A percentile compares a stretch with the other conserved stretches of the same genome.
Conservation (phyloP, 2,113 vertebrate species). For the Polypterus bichir region DNA sequence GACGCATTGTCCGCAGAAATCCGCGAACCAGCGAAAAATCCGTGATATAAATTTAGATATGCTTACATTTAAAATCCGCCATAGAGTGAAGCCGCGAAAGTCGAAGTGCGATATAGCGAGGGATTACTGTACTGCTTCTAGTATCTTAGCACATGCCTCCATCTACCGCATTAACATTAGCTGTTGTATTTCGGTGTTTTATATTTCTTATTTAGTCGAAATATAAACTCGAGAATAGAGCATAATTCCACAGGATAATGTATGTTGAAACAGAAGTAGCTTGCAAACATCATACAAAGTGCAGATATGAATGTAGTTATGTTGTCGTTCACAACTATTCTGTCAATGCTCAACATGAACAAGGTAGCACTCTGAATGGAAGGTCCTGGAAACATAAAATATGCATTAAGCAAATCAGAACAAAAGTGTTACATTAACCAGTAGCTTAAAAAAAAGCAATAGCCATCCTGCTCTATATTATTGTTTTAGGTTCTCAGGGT, state of each 20-base stretch:
- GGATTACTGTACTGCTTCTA: too few species aligned
- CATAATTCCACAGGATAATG: slow-evolving; percentile 19
- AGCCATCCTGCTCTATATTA: too few species aligned
- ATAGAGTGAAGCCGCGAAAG: too few species aligned
- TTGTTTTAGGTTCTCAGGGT: too few species aligned
- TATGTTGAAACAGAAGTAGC: slow-evolving; percentile 23
- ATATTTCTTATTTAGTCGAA: background rate
- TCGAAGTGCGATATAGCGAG: too few species aligned
- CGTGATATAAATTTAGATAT: too few species aligned
- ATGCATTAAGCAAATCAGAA: slow-evolving; percentile 8
- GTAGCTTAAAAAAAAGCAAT: background rate
- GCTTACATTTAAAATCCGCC: too few species aligned
- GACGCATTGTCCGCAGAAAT: too few species aligned
- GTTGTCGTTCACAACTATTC: slow-evolving; percentile 15
- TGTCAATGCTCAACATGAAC: slow-evolving; percentile 19
- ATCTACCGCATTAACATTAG: background rate
- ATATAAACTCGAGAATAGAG: slow-evolving; percentile 21
- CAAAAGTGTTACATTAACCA: background rate
- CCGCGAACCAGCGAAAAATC: too few species aligned
- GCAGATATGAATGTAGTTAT: slow-evolving; percentile 20
- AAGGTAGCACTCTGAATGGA: slow-evolving; percentile 12
- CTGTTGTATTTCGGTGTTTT: background rate
- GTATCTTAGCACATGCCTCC: background rate
- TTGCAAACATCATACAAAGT: slow-evolving; percentile 21
- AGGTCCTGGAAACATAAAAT: slow-evolving; percentile 8